Base-by-base conservation (phyloP, 2,113 vertebrate genomes). In the Arenaria interpres region DNA sequence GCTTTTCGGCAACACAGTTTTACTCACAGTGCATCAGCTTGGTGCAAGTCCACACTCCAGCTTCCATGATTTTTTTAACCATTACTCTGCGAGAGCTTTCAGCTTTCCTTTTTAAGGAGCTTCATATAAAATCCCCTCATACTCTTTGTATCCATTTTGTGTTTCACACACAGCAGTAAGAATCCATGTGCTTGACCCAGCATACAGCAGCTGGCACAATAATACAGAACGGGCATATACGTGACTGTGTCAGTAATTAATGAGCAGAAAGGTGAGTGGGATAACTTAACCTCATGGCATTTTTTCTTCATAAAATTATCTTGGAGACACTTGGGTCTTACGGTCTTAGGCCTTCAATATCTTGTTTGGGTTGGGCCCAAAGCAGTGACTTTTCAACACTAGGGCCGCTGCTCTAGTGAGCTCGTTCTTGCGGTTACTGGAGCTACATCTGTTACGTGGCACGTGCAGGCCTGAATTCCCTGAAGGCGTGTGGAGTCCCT, bases 1-100 rank as follows among this genome's bases (percentile, higher is more conserved):
- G 78, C n/a, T 96, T 93, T 93, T 73, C 77, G 75, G 60, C 85
- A 95, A 68, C 53, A 85, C 2, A 35, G 30, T 64, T 93, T 88
- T 64, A 68, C 50, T 88, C 45, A 80, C 35, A 75, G 28, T 10
- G 6, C 64, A 72, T 13, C 12, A 6, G 4, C 56, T 84, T 66
- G n/a, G 12, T 50, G 41, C 30, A 66, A 95, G 12, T 48, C 37
- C 20, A 57, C 28, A 41, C 9, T 80, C 18, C 27, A 80, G 64
- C 24, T 81, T 77, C 13, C 22, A 18, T 39, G 0, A 15, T 17
- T 48, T 66, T 67, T 77, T 50, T 8, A 81, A 62, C n/a, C 22
- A 21, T n/a, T 68, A 68, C 12, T 92, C 72, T 90, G 27, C 37
- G 78, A 72, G 37, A 77, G 10, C 51, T 84, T 92, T 84, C 48